phyloP scores from a whole-genome alignment of 2,888 invertebrate genomes.

The Aporophyla nigra region DNA sequence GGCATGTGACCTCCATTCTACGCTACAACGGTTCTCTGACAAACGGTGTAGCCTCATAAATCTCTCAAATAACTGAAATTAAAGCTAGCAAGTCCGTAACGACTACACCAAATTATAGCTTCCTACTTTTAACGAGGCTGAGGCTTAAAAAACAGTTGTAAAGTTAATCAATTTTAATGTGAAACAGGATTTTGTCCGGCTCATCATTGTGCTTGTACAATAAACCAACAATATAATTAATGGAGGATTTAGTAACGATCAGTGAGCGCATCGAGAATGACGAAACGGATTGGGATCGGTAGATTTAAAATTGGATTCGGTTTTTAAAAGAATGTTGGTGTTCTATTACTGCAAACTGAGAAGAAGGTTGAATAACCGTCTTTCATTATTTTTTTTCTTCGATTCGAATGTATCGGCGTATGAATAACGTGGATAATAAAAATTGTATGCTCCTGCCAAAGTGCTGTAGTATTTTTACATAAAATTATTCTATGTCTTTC shows the following conservation, averaged over 20 bases:
- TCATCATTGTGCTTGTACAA: constrained; percentile 50
- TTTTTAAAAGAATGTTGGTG: not conserved
- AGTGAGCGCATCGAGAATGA: constrained; percentile 28
- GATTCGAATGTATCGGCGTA: not conserved
- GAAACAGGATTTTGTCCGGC: constrained; percentile 45
- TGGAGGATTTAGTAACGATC: constrained; percentile 27
- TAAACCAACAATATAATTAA: constrained; percentile 60
- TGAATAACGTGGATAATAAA: not conserved
- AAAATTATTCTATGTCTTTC: not conserved
- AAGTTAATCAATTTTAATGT: constrained; percentile 63
- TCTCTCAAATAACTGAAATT: constrained; percentile 65
- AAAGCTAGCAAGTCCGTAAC: constrained; percentile 56
- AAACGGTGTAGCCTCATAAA: constrained; percentile 62
- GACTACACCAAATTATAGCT: constrained; percentile 63
- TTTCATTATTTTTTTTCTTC: too few relatives aligned
- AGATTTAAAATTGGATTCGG: constrained; percentile 19
- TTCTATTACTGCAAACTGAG: not conserved
- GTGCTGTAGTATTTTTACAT: not conserved
- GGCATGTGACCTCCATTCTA: constrained; percentile 58
- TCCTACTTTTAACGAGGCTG: constrained; percentile 64
- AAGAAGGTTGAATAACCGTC: not conserved
- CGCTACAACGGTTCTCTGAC: constrained; percentile 50
- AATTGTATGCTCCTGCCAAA: not conserved
- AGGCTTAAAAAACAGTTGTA: constrained; percentile 56
- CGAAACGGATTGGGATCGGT: constrained; percentile 19